Evolutionary conservation across 2,888 invertebrate genomes (phyloP), one percentile per base, ranked within the genome.

Genomic region (Perizoma affinitatum): DNA sequence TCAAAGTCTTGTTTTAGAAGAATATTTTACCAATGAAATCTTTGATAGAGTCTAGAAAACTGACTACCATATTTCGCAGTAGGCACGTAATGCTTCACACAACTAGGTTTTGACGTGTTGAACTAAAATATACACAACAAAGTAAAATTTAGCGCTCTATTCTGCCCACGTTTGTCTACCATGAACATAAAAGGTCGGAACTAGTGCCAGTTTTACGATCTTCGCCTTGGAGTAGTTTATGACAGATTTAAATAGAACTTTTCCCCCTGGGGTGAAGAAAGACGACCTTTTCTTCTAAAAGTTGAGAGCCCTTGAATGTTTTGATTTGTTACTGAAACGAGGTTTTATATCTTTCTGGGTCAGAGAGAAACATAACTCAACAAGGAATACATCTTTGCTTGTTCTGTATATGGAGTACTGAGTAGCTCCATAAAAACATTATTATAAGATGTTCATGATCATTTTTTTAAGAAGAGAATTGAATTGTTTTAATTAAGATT

Each of bases 141-240:
- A 22, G 46, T 46, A 52, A 5, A 3, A 47, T 35, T 7, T 9
- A 34, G 22, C 22, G 22, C 22, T 22, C 22, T 52, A 52, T 58
- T 52, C 44, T 7, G n/a, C 41, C n/a, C 52, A 43, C 41, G 51
- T 57, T 22, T 36, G 45, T 41, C 11, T 46, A 56, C 46, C 42
- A 10, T 5, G 52, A 53, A 35, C 58, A 52, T 53, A 53, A 58
- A 57, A 58, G 52, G 61, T 53, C 46, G 46, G 43, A 58, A 63
- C 54, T 62, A 66, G 64, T 64, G 66, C 66, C 66, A 35, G 54
- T 65, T 66, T 67, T 67, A 69, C 66, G 65, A 61, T 55, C 54
- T 8, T 43, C 57, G 51, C 65, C 58, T 40, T 50, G 22, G 46
- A 46, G 52, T 54, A 64, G 61, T 67, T 69, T 69, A 69, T 61